These are phyloP conservation scores for Thunnus thynnus DNA, from an alignment of 2,113 vertebrate genomes.

Conservation along the genomic window DNA sequence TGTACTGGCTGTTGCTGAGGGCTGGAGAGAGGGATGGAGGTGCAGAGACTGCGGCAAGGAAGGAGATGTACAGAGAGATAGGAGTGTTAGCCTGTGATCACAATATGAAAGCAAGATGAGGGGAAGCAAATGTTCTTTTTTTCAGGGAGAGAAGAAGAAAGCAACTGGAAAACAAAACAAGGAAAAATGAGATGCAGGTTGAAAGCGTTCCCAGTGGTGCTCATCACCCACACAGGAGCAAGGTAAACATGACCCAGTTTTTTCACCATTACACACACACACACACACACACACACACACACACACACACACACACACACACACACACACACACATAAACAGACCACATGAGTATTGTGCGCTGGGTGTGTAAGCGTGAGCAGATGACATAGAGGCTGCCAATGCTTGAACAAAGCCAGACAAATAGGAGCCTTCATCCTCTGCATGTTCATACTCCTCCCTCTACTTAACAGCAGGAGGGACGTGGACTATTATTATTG, in stretches of 20 bases:
- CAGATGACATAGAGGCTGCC: constrained; percentile 19
- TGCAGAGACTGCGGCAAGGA: not conserved
- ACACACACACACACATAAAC: constrained; percentile 15
- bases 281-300: not conserved
- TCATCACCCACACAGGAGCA: constrained; percentile 42
- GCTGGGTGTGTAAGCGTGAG: not conserved
- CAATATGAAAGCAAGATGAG: constrained; percentile 36
- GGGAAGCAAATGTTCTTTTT: not conserved
- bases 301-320: not conserved
- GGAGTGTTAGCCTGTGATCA: not conserved
- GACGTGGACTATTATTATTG: constrained; percentile 43
- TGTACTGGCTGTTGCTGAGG: constrained; percentile 4
- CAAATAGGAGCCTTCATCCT: constrained; percentile 55
- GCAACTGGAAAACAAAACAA: constrained; percentile 1
- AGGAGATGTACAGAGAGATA: constrained; percentile 11
- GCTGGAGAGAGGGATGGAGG: constrained; percentile 1
- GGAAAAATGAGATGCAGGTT: constrained; percentile 21
- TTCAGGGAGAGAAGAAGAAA: too few relatives aligned
- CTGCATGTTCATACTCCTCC: constrained; percentile 27
- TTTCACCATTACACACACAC: not conserved
- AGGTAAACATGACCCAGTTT: constrained; percentile 72
- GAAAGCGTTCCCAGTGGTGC: constrained; percentile 27
- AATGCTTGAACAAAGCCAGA: constrained; percentile 35
- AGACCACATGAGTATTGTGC: constrained; percentile 8
- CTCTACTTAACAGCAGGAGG: constrained; percentile 12